These are phyloP conservation scores for Ctena decussata DNA, from an alignment of 2,888 invertebrate genomes.

Conservation along the genomic window DNA sequence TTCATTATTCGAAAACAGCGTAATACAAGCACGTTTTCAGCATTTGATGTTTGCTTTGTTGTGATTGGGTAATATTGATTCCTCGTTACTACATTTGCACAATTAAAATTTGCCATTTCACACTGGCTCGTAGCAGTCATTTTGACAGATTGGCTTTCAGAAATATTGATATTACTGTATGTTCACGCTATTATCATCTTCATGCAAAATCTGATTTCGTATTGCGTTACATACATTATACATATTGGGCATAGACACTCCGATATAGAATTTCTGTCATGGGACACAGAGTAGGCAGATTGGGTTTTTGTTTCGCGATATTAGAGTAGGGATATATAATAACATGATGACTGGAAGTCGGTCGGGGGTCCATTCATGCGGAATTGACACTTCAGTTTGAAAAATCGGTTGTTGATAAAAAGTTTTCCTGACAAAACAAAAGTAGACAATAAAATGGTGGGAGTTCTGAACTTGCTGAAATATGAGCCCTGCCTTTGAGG, in stretches of 20 bases:
- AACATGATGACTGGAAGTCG: neutral
- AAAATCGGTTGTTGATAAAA: neutral
- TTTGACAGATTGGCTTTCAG: neutral
- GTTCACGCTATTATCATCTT: too few relatives aligned
- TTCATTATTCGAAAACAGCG: neutral
- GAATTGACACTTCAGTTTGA: neutral
- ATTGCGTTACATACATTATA: too few relatives aligned
- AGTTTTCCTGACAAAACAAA: neutral
- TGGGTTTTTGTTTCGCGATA: neutral
- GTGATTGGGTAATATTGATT: constrained; percentile 6
- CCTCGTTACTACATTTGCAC: neutral
- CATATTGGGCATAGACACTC: too few relatives aligned
- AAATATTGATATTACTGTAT: neutral
- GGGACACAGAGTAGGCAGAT: neutral
- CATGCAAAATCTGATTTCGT: too few relatives aligned
- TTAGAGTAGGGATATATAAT: neutral
- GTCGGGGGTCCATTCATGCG: neutral
- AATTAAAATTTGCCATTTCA: constrained; percentile 3
- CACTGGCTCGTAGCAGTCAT: neutral
- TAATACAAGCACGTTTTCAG: neutral
- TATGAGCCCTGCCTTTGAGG: too few relatives aligned
- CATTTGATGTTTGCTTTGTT: neutral
- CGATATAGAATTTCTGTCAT: neutral
- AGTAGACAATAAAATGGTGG: neutral
- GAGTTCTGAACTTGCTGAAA: neutral